Evolutionary conservation across 92 coral and sea anemone species (phyloP).

Genomic region (Desmophyllum pertusum): DNA sequence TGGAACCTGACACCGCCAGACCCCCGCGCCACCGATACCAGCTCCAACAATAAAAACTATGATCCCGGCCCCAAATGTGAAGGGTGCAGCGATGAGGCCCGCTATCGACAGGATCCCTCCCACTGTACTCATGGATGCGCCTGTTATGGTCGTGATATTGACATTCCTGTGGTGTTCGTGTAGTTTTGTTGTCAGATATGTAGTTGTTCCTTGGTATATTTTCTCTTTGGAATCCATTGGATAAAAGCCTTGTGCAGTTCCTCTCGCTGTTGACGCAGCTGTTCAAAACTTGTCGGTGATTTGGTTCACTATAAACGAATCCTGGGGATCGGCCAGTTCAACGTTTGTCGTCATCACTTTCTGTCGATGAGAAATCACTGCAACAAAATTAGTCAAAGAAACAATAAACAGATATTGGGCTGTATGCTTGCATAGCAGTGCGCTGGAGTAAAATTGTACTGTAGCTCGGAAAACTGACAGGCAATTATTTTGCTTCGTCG

Average conservation of each 20-base stretch:
- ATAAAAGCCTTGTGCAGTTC: constrained; percentile 14
- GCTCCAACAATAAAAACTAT: constrained; percentile 62
- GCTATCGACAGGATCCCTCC: constrained; percentile 39
- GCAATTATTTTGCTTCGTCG: too few relatives aligned
- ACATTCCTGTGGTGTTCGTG: constrained; percentile 51
- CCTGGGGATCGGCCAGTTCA: not conserved
- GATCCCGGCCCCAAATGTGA: constrained; percentile 61
- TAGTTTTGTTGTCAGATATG: constrained; percentile 25
- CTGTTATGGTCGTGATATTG: constrained; percentile 39
- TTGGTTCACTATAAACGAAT: constrained; percentile 25
- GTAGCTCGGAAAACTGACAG: too few relatives aligned
- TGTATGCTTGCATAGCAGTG: too few relatives aligned
- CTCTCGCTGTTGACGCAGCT: constrained; percentile 15
- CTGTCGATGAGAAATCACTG: not conserved
- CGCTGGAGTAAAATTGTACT: too few relatives aligned
- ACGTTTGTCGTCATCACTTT: not conserved
- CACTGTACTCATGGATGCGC: constrained; percentile 56
- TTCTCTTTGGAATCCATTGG: constrained; percentile 33
- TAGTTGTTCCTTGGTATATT: constrained; percentile 6
- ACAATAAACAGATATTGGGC: not conserved
- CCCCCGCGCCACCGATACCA: constrained; percentile 70
- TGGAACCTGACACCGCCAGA: constrained; percentile 51
- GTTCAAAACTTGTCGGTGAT: constrained; percentile 31
- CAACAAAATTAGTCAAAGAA: not conserved
- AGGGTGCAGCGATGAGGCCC: constrained; percentile 58